These are phyloP conservation scores for Hippocampus zosterae DNA, from an alignment of 2,113 vertebrate species.

Conservation along the genomic window DNA sequence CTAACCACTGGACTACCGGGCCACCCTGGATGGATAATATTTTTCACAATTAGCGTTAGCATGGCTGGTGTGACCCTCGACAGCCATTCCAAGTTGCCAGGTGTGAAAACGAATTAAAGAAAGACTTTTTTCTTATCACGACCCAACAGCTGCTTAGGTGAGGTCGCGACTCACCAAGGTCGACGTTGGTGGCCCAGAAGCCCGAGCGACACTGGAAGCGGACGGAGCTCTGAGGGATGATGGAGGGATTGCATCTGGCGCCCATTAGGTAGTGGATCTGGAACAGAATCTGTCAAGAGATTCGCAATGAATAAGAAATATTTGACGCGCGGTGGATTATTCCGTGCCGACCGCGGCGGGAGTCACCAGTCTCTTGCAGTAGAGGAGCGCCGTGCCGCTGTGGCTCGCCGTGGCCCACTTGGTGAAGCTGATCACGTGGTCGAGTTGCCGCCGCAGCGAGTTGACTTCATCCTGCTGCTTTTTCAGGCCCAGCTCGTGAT, in stretches of 20 bases:
- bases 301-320: neutral
- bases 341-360: neutral
- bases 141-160: no score
- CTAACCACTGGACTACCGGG: no score
- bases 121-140: no score
- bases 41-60: neutral
- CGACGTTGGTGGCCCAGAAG: conserved; percentile 76
- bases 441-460: conserved; percentile 86
- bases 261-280: conserved; percentile 77
- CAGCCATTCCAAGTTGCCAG: no score
- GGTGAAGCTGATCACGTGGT: conserved; percentile 95
- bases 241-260: conserved; percentile 70
- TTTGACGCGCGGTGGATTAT: neutral
- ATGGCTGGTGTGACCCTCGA: neutral
- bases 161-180: conserved; percentile 65
- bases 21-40: no score
- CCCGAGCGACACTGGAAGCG: conserved; percentile 76
- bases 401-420: conserved; percentile 94
- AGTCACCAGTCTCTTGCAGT: conserved; percentile 88
- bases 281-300: conserved; percentile 64
- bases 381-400: conserved; percentile 89
- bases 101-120: no score
- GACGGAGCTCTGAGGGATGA: conserved; percentile 72
- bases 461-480: conserved; percentile 91
- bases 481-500: conserved; percentile 85